Evolutionary conservation across 2,888 invertebrate genomes (phyloP).

Genomic region (Callyntrura guangdongensis): DNA sequence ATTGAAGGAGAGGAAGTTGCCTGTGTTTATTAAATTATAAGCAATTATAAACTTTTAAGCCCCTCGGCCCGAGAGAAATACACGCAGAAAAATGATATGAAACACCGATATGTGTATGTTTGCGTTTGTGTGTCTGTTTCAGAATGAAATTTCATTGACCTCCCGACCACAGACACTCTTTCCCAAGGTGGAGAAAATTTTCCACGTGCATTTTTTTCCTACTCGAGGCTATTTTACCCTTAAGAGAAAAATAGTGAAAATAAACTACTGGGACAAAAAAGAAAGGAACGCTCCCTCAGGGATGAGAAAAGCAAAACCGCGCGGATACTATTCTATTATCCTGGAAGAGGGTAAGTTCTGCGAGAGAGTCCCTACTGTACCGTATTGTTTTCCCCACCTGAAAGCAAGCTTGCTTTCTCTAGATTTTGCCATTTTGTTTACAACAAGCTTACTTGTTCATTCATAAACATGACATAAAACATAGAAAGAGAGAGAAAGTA

Average conservation of each 20-base stretch:
- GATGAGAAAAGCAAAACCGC: conserved; percentile 12
- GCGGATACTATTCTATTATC: background rate
- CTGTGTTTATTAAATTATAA: conserved; percentile 32
- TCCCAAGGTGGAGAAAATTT: background rate
- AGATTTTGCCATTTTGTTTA: conserved; percentile 28
- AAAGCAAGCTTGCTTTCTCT: background rate
- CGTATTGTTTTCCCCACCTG: background rate
- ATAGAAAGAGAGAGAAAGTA: background rate
- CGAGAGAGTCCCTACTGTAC: too few relatives aligned
- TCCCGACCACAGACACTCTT: background rate
- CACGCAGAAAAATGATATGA: background rate
- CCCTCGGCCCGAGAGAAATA: background rate
- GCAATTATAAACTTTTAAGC: conserved; percentile 46
- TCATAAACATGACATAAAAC: background rate
- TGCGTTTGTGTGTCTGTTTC: background rate
- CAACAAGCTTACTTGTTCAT: conserved; percentile 29
- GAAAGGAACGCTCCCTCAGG: background rate
- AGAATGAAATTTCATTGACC: conserved; percentile 23
- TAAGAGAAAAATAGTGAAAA: background rate
- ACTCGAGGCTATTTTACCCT: background rate
- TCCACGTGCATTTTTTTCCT: conserved; percentile 5
- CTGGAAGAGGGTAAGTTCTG: conserved; percentile 29
- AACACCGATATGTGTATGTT: background rate
- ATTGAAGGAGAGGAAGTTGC: background rate
- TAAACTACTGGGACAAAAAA: background rate